These are phyloP conservation scores for Pollenia labialis DNA, from an alignment of 2,888 invertebrate species.

Conservation along the genomic window DNA sequence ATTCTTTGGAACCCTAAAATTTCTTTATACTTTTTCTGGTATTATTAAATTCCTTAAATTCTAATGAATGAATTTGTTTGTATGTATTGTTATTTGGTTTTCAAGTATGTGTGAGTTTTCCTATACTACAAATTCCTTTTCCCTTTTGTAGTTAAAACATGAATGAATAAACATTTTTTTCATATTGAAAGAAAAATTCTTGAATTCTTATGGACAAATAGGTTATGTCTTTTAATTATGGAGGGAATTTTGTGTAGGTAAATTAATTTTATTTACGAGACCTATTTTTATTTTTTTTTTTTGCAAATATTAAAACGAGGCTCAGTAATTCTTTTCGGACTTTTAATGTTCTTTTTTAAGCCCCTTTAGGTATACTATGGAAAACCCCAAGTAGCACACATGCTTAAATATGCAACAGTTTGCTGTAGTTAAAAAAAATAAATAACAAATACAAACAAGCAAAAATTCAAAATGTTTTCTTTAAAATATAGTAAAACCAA, in stretches of 20 bases:
- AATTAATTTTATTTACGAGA: background rate
- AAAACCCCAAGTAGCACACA: background rate
- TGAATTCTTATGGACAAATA: background rate
- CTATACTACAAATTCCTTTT: constrained; percentile 3
- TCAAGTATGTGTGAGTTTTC: background rate
- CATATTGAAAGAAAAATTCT: background rate
- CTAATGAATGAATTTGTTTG: constrained; percentile 61
- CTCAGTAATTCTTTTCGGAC: too few species aligned
- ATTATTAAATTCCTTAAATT: background rate
- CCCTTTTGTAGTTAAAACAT: background rate
- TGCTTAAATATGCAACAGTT: constrained; percentile 66
- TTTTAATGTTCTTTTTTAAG: background rate
- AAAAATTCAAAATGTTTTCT: too few species aligned
- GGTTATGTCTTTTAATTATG: background rate
- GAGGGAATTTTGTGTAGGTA: background rate
- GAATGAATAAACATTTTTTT: constrained; percentile 40
- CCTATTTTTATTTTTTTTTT: background rate
- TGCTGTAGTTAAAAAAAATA: constrained; percentile 31
- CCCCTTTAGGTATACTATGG: constrained; percentile 13
- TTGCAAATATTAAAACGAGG: background rate
- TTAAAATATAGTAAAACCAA: too few species aligned
- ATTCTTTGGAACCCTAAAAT: background rate
- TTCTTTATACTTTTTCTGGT: background rate
- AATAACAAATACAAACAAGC: too few species aligned
- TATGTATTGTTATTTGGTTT: background rate